A percentile compares a stretch with the other conserved stretches of the same genome.
Conservation (phyloP, 2,888 invertebrate genomes). For the Sinotaia quadrata region DNA sequence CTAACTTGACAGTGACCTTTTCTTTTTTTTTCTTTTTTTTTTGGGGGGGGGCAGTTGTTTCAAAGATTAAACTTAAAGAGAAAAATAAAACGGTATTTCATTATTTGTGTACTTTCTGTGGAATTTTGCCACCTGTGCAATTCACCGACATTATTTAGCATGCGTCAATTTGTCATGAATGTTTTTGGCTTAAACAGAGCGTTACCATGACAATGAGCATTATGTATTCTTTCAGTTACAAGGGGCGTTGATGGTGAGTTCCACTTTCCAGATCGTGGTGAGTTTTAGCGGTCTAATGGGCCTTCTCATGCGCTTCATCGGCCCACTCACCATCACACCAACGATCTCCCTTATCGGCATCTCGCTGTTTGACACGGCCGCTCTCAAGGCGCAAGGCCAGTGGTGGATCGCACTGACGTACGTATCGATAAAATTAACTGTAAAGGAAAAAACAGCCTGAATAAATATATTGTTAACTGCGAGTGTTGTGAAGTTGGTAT, state of each 20-base stretch:
- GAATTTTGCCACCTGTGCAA: no score
- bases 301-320: constrained; percentile 82
- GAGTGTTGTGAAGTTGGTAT: neutral
- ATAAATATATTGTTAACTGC: neutral
- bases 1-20: no score
- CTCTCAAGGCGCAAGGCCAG: constrained; percentile 83
- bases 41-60: no score
- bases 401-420: constrained; percentile 83
- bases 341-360: constrained; percentile 87
- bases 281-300: constrained; percentile 83
- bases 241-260: constrained; percentile 86
- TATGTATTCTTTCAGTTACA: constrained; percentile 78
- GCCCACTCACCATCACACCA: constrained; percentile 87
- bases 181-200: no score
- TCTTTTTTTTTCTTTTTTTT: no score
- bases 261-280: constrained; percentile 82
- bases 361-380: constrained; percentile 85
- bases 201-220: no score
- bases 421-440: neutral
- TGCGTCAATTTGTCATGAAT: no score
- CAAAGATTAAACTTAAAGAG: no score
- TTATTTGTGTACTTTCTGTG: no score
- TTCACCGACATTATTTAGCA: no score
- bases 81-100: no score
- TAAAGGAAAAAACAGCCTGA: no score